A percentile compares a stretch with the other conserved stretches of the same genome.
phyloP scores from a whole-genome alignment of 2,113 vertebrate genomes.

The Triplophysa tibetana region DNA sequence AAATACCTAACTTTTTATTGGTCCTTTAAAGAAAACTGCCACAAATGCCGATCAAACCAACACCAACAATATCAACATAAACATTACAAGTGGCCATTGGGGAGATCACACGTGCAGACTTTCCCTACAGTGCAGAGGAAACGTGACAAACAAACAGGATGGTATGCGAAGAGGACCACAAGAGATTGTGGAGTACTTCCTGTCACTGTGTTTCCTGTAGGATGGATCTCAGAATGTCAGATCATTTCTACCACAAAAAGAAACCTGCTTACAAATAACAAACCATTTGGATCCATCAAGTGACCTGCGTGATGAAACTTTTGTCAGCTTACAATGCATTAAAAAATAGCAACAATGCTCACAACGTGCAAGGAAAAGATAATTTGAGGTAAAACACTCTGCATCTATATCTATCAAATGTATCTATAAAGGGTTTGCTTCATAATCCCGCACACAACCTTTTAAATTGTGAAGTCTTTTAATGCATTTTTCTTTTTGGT shows the following conservation, averaged over 20 bases:
- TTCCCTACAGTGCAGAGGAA: constrained; percentile 6
- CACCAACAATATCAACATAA: not conserved
- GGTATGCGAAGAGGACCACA: constrained; percentile 5
- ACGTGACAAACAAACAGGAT: constrained; percentile 51
- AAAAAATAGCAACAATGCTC: too few relatives aligned
- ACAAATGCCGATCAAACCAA: not conserved
- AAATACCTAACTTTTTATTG: too few relatives aligned
- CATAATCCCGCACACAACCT: not conserved
- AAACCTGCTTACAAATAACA: not conserved
- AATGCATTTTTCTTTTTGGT: not conserved
- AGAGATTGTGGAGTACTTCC: constrained; percentile 60
- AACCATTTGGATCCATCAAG: not conserved
- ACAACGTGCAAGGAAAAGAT: not conserved
- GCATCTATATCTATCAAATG: not conserved
- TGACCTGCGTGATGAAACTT: not conserved
- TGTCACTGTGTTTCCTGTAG: constrained; percentile 56
- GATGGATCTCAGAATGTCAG: not conserved
- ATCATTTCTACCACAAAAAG: not conserved
- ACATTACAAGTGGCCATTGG: not conserved
- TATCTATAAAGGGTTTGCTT: not conserved
- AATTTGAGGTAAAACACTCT: not conserved
- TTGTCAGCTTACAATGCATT: not conserved
- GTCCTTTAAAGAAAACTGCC: not conserved
- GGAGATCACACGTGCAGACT: not conserved
- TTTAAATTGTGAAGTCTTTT: not conserved